A percentile compares a stretch with the other conserved stretches of the same genome.
These are phyloP conservation scores for Drepana arcuata DNA, from an alignment of 1,140 invertebrate genomes.

Conservation along the genomic window DNA sequence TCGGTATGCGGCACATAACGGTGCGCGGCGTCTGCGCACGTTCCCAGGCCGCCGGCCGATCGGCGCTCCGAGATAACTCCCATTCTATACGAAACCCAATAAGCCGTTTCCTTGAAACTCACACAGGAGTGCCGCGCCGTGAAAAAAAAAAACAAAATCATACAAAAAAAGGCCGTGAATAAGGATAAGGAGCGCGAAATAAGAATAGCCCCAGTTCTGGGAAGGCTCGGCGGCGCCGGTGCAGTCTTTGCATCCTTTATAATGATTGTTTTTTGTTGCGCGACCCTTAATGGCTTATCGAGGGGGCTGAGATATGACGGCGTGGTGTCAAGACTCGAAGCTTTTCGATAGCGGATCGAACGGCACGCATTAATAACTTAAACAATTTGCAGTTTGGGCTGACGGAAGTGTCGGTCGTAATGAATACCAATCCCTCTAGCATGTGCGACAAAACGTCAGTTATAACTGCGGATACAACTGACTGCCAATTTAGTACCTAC, in stretches of 20 bases:
- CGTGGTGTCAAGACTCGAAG: conserved; percentile 24
- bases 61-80: conserved; percentile 49
- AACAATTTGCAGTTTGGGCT: conserved; percentile 20
- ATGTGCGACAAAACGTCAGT: conserved; percentile 20
- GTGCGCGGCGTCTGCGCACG: conserved; percentile 25
- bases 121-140: conserved; percentile 59
- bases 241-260: conserved; percentile 67
- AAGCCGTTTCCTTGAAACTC: conserved; percentile 64
- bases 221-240: conserved; percentile 68
- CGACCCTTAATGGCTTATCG: conserved; percentile 64
- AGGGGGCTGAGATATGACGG: conserved; percentile 43
- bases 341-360: too few species aligned
- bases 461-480: conserved; percentile 18
- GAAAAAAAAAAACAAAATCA: conserved; percentile 60
- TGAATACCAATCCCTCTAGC: too few species aligned
- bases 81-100: conserved; percentile 61
- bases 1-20: conserved; percentile 28
- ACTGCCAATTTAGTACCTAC: conserved; percentile 28
- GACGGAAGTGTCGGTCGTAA: conserved; percentile 18
- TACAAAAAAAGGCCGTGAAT: conserved; percentile 60
- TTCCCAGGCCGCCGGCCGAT: conserved; percentile 47
- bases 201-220: conserved; percentile 65
- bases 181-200: conserved; percentile 68
- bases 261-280: conserved; percentile 63
- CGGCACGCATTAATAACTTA: conserved; percentile 26